Evolutionary conservation across 2,888 invertebrate genomes (phyloP), one percentile per base, ranked within the genome.

Genomic region (Busseola fusca): DNA sequence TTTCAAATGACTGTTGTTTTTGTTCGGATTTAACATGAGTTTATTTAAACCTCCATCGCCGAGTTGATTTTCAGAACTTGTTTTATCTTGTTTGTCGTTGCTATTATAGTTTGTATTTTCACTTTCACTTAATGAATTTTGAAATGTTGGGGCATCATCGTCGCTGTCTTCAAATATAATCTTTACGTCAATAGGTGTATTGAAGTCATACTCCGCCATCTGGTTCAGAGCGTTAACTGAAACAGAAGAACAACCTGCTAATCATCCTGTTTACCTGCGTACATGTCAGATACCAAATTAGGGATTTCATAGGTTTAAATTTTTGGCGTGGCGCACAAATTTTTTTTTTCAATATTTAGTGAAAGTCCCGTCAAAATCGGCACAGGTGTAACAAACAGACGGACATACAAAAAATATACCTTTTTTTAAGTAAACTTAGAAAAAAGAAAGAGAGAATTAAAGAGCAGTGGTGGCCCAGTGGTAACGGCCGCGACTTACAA

Each of bases 121-220:
- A 37, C 27, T 34, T 57, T 71, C 66, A 60, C 30, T 69, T 9
- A 27, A 57, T 58, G 16, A 10, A 57, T 59, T 72, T 60, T 69
- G 40, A 42, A 48, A 27, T n/a, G 63, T n/a, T 16, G 21, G 21
- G n/a, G 87, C 84, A 27, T 87, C 58, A 34, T 72, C 85, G 30
- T 88, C 86, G 48, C 77, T 83, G 27, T 90, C 90, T 71, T 88
- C 89, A 76, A 84, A 84, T 64, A 82, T 75, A 42, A 90, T 71
- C 58, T 84, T 86, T 63, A 85, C 84, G n/a, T 77, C 64, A 5
- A 89, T 76, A 40, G 89, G 87, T 34, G 42, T n/a, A 34, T 63
- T 87, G 70, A 90, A 89, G 74, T 91, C 87, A 77, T 77, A 90
- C 6, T 82, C 66, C 9, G 80, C 82, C 89, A 91, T 89, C 62